Conservation (phyloP, 1,140 invertebrate species). For the Drosophila mayri region DNA sequence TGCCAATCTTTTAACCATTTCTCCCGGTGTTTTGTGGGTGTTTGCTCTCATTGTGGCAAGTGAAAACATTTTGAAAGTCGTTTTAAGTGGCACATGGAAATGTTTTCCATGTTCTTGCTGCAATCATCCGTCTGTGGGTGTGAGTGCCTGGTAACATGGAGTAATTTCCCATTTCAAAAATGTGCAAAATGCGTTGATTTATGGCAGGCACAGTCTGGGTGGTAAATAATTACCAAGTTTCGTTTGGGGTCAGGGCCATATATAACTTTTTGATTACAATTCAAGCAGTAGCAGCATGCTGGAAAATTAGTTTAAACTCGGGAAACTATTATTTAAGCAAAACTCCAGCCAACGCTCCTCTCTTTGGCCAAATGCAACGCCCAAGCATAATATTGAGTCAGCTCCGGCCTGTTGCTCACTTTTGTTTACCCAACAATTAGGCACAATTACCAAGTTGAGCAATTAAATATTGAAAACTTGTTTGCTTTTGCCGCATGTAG, state of each 20-base stretch:
- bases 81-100: constrained; percentile 65
- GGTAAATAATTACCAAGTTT: constrained; percentile 52
- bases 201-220: constrained; percentile 24
- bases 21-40: constrained; percentile 42
- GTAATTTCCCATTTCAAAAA: constrained; percentile 45
- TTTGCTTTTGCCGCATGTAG: constrained; percentile 37
- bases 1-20: background rate
- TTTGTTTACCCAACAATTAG: constrained; percentile 75
- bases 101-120: constrained; percentile 45
- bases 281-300: constrained; percentile 3
- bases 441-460: constrained; percentile 69
- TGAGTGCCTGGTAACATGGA: constrained; percentile 12
- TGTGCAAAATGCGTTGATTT: constrained; percentile 50
- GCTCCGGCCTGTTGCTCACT: constrained; percentile 27
- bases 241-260: constrained; percentile 26
- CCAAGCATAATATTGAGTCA: constrained; percentile 60
- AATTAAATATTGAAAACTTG: constrained; percentile 77
- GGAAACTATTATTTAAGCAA: constrained; percentile 13
- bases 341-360: constrained; percentile 26
- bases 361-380: constrained; percentile 31
- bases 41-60: constrained; percentile 53
- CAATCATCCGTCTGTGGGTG: constrained; percentile 25
- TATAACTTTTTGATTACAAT: constrained; percentile 32
- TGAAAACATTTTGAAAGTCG: constrained; percentile 78
- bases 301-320: background rate